A percentile compares a stretch with the other conserved stretches of the same genome.
phyloP scores from a whole-genome alignment of 2,113 vertebrate species.

The Elephas maximus region DNA sequence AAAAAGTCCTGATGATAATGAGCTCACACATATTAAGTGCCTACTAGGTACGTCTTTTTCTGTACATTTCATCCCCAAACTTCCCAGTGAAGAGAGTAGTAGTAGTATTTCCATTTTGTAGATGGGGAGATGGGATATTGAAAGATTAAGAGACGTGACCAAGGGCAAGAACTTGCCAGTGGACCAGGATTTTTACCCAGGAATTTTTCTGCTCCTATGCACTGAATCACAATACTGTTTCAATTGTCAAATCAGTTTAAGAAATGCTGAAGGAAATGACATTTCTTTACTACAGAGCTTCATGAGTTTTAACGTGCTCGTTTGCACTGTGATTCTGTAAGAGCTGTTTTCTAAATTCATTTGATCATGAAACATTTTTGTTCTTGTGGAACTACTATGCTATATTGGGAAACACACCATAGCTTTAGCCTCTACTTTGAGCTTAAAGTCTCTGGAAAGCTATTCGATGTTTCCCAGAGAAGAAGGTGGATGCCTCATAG shows the following conservation, averaged over 20 bases:
- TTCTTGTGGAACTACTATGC: background rate
- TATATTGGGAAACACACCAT: background rate
- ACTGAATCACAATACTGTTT: background rate
- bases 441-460: conserved; percentile 59
- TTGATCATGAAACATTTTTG: background rate
- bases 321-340: conserved; percentile 7
- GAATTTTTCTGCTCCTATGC: background rate
- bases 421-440: conserved; percentile 17
- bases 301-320: background rate
- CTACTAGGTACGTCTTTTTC: background rate
- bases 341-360: conserved; percentile 16
- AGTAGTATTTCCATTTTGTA: background rate
- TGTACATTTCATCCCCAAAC: background rate
- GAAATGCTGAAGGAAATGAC: background rate
- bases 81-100: background rate
- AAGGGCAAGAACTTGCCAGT: background rate
- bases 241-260: background rate
- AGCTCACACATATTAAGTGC: background rate
- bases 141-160: background rate
- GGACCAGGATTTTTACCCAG: background rate
- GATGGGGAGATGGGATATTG: background rate
- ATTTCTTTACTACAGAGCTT: background rate
- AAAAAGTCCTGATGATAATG: background rate
- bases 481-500: background rate
- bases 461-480: conserved; percentile 40